Evolutionary conservation across 2,797 vertebrate species (phyloP), one percentile per base, ranked within the genome.

Genomic region (Sandelia bainsii): DNA sequence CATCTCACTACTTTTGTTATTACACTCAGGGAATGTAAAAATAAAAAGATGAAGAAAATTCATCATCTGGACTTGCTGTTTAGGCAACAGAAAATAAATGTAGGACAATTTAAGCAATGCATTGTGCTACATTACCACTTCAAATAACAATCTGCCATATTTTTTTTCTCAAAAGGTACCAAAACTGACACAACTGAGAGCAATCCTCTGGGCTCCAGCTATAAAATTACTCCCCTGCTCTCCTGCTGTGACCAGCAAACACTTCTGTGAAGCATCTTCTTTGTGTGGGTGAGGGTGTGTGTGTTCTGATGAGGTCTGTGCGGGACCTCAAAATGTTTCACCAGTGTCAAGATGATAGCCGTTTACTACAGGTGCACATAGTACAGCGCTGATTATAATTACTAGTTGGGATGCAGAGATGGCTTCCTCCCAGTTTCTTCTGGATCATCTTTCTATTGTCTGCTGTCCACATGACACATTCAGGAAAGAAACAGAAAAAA

Each of bases 371-470:
- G 29, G 58, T 59, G 46, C 58, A 59, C 60, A 57, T 64, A 50
- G 50, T 13, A 8, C 44, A 59, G 39, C 22, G 20, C 70, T 87
- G 79, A 90, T 88, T 89, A 62, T 79, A 82, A 88, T 84, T 80
- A 69, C 66, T 67, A 25, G 75, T 64, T 77, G 58, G 68, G 51
- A 79, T 72, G 50, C 53, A 65, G 56, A 68, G 52, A 53, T 57
- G 20, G 44, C 57, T 46, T 73, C 49, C 22, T 62, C 29, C 11
- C 46, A 51, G 13, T 37, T 57, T 77, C 14, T 57, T 58, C 37
- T 54, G 53, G 25, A 54, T 63, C 40, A 8, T 39, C 39, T 62
- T 69, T 60, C 17, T 1, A n/a, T 59, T 40, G 42, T 58, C 0
- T 54, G 23, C 22, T 42, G 14, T 50, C 63, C 48, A 65, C 12